Conservation (phyloP, 53 echinoderm and acorn worm species). For the Antedon mediterranea region DNA sequence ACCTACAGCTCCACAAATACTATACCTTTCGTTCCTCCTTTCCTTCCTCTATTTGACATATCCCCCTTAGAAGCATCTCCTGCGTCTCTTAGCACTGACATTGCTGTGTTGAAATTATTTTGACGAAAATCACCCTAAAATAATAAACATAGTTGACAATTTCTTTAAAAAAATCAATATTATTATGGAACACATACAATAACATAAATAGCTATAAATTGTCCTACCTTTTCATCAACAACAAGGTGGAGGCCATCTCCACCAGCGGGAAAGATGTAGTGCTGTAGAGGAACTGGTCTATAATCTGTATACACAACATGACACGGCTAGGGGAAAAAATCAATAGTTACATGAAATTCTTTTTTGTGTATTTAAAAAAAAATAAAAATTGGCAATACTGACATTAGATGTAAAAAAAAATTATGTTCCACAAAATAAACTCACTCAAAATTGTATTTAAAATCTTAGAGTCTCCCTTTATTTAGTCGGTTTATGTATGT, state of each 20-base stretch:
- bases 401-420: no score
- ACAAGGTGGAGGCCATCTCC: conserved; percentile 95
- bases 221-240: conserved; percentile 83
- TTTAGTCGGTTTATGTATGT: no score
- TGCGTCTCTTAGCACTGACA: conserved; percentile 75
- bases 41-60: conserved; percentile 50
- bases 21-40: conserved; percentile 93
- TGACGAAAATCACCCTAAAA: conserved; percentile 76
- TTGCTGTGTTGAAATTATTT: conserved; percentile 86
- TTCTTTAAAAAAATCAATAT: no score
- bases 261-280: conserved; percentile 94
- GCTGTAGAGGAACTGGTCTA: conserved; percentile 88
- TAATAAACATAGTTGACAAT: no score
- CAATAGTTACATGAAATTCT: neutral
- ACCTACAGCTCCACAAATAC: no score
- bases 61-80: conserved; percentile 94
- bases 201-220: no score
- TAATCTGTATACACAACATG: conserved; percentile 98
- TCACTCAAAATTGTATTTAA: no score
- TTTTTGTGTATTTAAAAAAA: neutral
- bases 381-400: no score
- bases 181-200: no score
- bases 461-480: no score
- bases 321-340: conserved; percentile 55
- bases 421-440: no score